Evolutionary conservation across 2,113 vertebrate species (phyloP), one percentile per base, ranked within the genome.

Genomic region (Anhinga anhinga): DNA sequence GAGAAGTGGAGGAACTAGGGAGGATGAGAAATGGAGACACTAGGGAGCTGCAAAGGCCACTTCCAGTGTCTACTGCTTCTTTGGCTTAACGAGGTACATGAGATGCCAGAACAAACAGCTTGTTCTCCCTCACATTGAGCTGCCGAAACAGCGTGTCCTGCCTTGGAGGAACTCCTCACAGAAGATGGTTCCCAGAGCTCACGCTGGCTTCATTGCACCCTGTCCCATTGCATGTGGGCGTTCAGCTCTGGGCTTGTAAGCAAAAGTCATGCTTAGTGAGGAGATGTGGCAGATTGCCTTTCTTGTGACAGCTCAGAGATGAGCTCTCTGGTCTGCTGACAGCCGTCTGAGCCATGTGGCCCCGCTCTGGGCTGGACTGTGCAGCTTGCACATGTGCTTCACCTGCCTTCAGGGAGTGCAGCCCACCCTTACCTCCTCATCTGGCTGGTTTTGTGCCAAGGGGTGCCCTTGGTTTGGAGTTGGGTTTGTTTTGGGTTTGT

Each of bases 21-120:
- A 90, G 36, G 62, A 56, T 69, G 42, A 76, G 55, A 78, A 84
- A 53, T 67, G 47, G 29, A 83, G 36, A 30, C 69, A 55, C 30
- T 17, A 44, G 74, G 36, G 74, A 76, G 10, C 66, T 92, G 49
- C 82, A 73, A 42, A 91, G 71, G 55, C 67, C 49, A 50, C 25
- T 72, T 90, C 11, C 53, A 90, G 34, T 27, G 20, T 80, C 74
- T 96, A 71, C 74, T 88, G 19, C 55, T 90, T 72, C 45, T 80
- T 96, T 88, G 74, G 62, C 66, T 92, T 70, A 47, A 55, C 3
- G 1, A 66, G 30, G 26, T 15, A 9, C n/a, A 27, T 8, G 27
- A 73, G 34, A 34, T 77, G 85, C 49, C 91, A 90, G 85, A 86
- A 78, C 56, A 91, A 93, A 72, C 50, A 93, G 49, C 34, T 45